These are phyloP conservation scores for Chromis chromis DNA, from an alignment of 2,797 vertebrate genomes.

Conservation along the genomic window DNA sequence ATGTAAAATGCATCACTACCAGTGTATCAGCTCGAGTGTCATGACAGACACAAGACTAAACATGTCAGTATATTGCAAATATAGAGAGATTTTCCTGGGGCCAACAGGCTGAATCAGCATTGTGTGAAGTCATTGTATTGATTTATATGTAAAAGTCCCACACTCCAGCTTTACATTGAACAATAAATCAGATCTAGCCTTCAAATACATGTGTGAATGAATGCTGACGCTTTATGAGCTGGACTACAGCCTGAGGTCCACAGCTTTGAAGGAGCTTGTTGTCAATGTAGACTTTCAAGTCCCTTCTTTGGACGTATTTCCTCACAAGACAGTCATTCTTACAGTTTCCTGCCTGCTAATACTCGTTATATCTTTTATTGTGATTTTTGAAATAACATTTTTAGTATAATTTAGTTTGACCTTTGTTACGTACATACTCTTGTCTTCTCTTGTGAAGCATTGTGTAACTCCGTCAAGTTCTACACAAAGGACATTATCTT, in stretches of 20 bases:
- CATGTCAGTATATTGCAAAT: too few species aligned
- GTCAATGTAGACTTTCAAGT: not conserved
- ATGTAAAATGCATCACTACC: too few species aligned
- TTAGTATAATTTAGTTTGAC: not conserved
- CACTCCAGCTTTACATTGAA: not conserved
- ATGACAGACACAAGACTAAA: too few species aligned
- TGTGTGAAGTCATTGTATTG: too few species aligned
- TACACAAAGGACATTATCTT: not conserved
- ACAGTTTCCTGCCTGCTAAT: not conserved
- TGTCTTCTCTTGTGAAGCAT: not conserved
- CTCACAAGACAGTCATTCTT: not conserved
- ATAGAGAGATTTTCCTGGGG: too few species aligned
- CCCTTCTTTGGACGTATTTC: not conserved
- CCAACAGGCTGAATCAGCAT: too few species aligned
- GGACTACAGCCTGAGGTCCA: not conserved
- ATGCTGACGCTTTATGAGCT: not conserved
- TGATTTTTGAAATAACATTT: not conserved
- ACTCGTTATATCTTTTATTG: not conserved
- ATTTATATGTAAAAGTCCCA: too few species aligned
- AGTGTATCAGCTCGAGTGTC: too few species aligned
- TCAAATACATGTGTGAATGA: not conserved
- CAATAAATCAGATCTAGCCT: not conserved
- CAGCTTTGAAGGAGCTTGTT: not conserved
- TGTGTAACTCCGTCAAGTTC: not conserved
- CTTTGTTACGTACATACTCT: not conserved